These are phyloP conservation scores for Deladenus siricidicola DNA, from an alignment of 2,888 invertebrate species.

Conservation along the genomic window DNA sequence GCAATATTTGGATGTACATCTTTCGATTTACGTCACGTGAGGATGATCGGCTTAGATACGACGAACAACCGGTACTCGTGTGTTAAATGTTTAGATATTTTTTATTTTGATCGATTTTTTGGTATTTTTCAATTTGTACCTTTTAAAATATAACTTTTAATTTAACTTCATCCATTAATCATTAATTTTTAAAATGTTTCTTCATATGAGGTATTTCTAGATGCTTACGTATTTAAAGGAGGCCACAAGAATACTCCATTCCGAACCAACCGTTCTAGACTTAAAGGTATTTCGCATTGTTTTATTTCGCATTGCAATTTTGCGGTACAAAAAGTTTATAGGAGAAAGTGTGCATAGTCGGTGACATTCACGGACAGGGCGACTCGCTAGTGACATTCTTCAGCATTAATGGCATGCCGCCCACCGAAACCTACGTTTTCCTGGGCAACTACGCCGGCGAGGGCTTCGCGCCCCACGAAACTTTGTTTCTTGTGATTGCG, in stretches of 20 bases:
- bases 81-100: not conserved
- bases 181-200: too few relatives aligned
- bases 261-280: slow-evolving; percentile 19
- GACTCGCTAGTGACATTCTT: slow-evolving; percentile 31
- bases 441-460: slow-evolving; percentile 35
- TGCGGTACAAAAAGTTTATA: slow-evolving; percentile 3
- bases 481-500: slow-evolving; percentile 27
- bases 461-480: slow-evolving; percentile 34
- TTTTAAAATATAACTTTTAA: too few relatives aligned
- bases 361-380: slow-evolving; percentile 35
- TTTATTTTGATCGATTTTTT: not conserved
- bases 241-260: slow-evolving; percentile 8
- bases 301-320: not conserved
- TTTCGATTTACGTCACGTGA: slow-evolving; percentile 14
- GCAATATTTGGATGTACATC: slow-evolving; percentile 21
- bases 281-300: slow-evolving; percentile 7
- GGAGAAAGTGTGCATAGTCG: slow-evolving; percentile 25
- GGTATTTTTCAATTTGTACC: too few relatives aligned
- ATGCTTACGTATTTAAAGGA: slow-evolving; percentile 14
- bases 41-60: slow-evolving; percentile 7
- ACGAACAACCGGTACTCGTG: slow-evolving; percentile 7
- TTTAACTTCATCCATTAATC: too few relatives aligned
- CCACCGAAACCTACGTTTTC: slow-evolving; percentile 26
- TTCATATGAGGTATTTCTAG: too few relatives aligned
- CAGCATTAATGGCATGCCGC: slow-evolving; percentile 23